These are phyloP conservation scores for Cololabis saira DNA, from an alignment of 2,113 vertebrate species.

Conservation along the genomic window DNA sequence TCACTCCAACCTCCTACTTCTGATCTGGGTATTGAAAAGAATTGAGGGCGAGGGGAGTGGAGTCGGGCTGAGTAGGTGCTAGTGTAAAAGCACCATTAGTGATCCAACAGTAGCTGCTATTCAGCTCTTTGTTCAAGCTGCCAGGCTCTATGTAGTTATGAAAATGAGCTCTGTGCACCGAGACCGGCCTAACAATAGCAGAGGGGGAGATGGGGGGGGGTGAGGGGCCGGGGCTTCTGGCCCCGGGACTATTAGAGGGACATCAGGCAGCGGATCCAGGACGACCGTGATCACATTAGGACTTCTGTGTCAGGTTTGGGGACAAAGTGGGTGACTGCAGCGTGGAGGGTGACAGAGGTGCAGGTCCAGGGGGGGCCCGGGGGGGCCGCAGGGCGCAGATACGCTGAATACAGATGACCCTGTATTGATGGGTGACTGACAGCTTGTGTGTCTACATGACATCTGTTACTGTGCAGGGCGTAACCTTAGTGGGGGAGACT, in stretches of 20 bases:
- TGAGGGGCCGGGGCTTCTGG: neutral
- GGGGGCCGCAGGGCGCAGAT: constrained; percentile 11
- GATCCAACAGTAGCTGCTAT: constrained; percentile 36
- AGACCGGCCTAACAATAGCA: constrained; percentile 66
- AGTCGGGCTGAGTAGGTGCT: too few relatives aligned
- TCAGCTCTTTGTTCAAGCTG: constrained; percentile 54
- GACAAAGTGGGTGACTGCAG: constrained; percentile 20
- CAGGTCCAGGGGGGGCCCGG: constrained; percentile 36
- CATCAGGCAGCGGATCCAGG: neutral
- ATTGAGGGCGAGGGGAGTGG: too few relatives aligned
- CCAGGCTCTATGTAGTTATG: constrained; percentile 62
- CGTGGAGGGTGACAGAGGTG: constrained; percentile 32
- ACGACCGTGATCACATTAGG: neutral
- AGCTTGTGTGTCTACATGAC: constrained; percentile 59
- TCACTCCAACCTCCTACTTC: too few relatives aligned
- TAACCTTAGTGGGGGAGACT: constrained; percentile 31
- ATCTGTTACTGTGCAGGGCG: constrained; percentile 61
- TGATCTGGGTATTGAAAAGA: too few relatives aligned
- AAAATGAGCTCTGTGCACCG: constrained; percentile 73
- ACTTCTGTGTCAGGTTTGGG: neutral
- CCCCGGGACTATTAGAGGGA: neutral
- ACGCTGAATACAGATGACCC: constrained; percentile 48
- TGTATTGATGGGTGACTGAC: constrained; percentile 74
- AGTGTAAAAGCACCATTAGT: too few relatives aligned
- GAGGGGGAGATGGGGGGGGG: constrained; percentile 16